Conservation (phyloP, 2,113 vertebrate genomes). For the Excalfactoria chinensis region DNA sequence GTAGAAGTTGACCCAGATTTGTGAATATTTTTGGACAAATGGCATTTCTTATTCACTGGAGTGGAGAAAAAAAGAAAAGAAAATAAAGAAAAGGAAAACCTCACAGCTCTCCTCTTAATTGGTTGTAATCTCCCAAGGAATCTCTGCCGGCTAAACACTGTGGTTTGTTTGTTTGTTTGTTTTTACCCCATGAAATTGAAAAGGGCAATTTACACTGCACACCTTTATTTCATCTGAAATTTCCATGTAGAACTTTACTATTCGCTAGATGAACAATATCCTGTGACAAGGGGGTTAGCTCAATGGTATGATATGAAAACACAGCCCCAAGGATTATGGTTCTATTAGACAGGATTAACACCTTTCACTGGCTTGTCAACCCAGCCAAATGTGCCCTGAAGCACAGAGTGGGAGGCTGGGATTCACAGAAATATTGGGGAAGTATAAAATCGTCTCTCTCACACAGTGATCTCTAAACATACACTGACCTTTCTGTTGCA, state of each 20-base stretch:
- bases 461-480: conserved; percentile 15
- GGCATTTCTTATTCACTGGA: not conserved
- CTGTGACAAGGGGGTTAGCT: conserved; percentile 51
- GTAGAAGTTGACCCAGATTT: conserved; percentile 44
- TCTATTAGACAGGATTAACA: conserved; percentile 68
- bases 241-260: conserved; percentile 53
- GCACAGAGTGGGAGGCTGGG: not conserved
- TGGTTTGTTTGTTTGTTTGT: not conserved
- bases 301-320: conserved; percentile 45
- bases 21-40: conserved; percentile 50
- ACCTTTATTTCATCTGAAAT: conserved; percentile 42
- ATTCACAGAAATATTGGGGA: conserved; percentile 21
- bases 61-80: too few relatives aligned
- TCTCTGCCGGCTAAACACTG: conserved; percentile 1
- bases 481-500: conserved; percentile 54
- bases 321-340: conserved; percentile 27
- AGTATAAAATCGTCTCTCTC: conserved; percentile 45
- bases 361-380: conserved; percentile 65
- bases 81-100: not conserved
- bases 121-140: conserved; percentile 14
- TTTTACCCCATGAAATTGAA: not conserved
- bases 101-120: not conserved
- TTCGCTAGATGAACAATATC: conserved; percentile 51
- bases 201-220: not conserved
- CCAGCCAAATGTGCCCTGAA: conserved; percentile 61